phyloP scores from a whole-genome alignment of 1,140 invertebrate genomes.

The Colletes latitarsis region DNA sequence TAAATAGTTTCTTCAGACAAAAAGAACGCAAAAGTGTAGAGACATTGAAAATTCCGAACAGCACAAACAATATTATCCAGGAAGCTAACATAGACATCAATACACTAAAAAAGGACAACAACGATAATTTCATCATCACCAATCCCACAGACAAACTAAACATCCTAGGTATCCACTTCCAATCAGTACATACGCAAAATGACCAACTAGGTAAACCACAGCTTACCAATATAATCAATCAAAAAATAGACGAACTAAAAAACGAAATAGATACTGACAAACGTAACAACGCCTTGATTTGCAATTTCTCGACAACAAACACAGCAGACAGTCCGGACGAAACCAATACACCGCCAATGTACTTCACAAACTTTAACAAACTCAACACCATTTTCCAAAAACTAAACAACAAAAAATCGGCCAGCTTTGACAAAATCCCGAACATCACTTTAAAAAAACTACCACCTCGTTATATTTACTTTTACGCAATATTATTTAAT shows the following conservation, averaged over 20 bases:
- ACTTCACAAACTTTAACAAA: neutral
- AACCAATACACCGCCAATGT: neutral
- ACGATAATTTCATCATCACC: neutral
- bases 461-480: neutral
- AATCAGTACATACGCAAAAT: constrained; percentile 6
- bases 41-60: neutral
- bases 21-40: neutral
- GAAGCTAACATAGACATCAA: neutral
- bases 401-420: constrained; percentile 29
- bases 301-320: neutral
- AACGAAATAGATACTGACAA: constrained; percentile 2
- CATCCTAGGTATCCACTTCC: neutral
- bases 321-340: neutral
- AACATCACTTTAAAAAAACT: constrained; percentile 24
- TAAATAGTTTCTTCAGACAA: neutral
- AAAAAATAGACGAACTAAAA: neutral
- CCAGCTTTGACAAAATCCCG: neutral
- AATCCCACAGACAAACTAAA: constrained; percentile 3
- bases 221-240: neutral
- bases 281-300: neutral
- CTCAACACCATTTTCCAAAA: neutral
- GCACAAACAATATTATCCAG: neutral
- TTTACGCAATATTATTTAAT: constrained; percentile 21
- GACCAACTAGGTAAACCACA: neutral
- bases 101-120: neutral